phyloP scores from a whole-genome alignment of 2,797 vertebrate genomes.

The Lophius americanus region DNA sequence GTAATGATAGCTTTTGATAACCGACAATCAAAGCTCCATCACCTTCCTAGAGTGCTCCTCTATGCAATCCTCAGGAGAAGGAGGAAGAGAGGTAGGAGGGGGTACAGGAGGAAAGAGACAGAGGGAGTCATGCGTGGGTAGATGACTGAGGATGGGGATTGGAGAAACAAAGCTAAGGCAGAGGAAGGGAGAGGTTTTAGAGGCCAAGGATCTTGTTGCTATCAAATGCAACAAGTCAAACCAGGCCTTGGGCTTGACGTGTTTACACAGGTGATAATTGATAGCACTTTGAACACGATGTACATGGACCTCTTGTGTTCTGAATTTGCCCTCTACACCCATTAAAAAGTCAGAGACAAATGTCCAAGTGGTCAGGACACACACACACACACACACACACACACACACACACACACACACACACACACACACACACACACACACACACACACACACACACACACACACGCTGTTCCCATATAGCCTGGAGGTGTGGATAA shows the following conservation, averaged over 20 bases:
- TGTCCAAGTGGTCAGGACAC: slow-evolving; percentile 37
- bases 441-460: no score
- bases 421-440: slow-evolving; percentile 30
- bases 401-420: slow-evolving; percentile 30
- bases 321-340: slow-evolving; percentile 43
- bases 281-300: slow-evolving; percentile 47
- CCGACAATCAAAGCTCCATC: slow-evolving; percentile 80
- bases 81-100: slow-evolving; percentile 19
- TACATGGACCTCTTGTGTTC: slow-evolving; percentile 48
- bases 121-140: slow-evolving; percentile 39
- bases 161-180: slow-evolving; percentile 25
- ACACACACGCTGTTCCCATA: slow-evolving; percentile 45
- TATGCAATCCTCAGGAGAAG: slow-evolving; percentile 62
- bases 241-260: slow-evolving; percentile 46
- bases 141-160: slow-evolving; percentile 8
- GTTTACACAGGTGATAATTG: slow-evolving; percentile 63
- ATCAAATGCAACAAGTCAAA: slow-evolving; percentile 61
- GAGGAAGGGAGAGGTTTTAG: neutral
- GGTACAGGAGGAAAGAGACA: slow-evolving; percentile 37
- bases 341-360: slow-evolving; percentile 71
- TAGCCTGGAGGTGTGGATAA: slow-evolving; percentile 77
- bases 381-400: slow-evolving; percentile 30
- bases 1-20: slow-evolving; percentile 83
- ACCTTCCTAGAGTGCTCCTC: slow-evolving; percentile 71
- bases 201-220: slow-evolving; percentile 42